Evolutionary conservation across 2,113 vertebrate species (phyloP), one percentile per base, ranked within the genome.

Genomic region (Muscicapa adusta): DNA sequence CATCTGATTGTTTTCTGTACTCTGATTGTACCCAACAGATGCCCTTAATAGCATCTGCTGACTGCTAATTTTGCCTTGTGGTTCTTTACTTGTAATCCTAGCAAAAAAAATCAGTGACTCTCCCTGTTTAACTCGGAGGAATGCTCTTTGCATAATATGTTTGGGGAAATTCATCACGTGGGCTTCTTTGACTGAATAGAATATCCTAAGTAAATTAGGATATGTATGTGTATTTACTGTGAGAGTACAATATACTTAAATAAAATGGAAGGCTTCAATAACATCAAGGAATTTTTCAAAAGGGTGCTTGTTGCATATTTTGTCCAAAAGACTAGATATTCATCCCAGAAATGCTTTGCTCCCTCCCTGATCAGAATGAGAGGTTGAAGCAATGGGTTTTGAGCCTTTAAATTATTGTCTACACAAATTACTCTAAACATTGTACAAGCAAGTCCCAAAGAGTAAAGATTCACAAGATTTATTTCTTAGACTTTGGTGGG

Each of bases 121-220:
- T 96, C 91, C 83, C 65, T 97, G 71, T 91, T 89, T 93, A 68
- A 92, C 70, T 95, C 83, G 70, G 75, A 90, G 65, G 90, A 95
- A 91, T 89, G 34, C 42, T 81, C 57, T 80, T 75, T 93, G 71
- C 38, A 50, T 68, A 70, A 60, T 61, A 50, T 26, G 22, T 91
- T 85, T 51, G 75, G 51, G 53, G 74, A 83, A 90, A 94, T 85
- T 77, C 12, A 79, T 87, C 76, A 85, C 2, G 28, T 56, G 43
- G 68, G 61, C 81, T 94, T 91, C 62, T 81, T 50, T 87, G 72
- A 71, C 57, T 70, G 36, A 78, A 74, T 79, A 91, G 13, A 84
- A 65, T 72, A 74, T 43, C 42, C 12, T 79, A 68, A 89, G 34
- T 40, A 76, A 84, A 86, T 85, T 20, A 77, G 53, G 48, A 85